Evolutionary conservation across 2,113 vertebrate species (phyloP), one percentile per base, ranked within the genome.

Genomic region (Bothrops jararaca): DNA sequence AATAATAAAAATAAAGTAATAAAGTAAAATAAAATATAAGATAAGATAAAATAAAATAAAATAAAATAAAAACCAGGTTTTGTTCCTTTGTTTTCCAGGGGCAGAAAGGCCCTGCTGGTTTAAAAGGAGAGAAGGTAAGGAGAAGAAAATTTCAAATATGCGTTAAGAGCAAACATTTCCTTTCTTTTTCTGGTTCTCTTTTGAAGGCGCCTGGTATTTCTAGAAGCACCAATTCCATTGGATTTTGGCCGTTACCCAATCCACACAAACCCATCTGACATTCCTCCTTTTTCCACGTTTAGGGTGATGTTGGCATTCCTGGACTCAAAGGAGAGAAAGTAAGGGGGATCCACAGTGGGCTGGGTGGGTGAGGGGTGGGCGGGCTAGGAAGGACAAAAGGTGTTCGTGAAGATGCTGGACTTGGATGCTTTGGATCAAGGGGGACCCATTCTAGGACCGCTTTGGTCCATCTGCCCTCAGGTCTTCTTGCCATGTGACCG

Each of bases 321-420:
- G 98, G 98, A 94, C 86, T 97, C 92, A 98, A 97, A 95, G 98
- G 98, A 96, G 98, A 99, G 88, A 97, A 97, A 95, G 98, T 99
- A 98, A 96, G 97, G 9, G 39, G 2, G 29, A 90, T n/a, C 4
- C 64, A 52, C 86, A 7, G 58, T 86, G 18, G 24, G 58, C 34
- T 87, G 92, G 24, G n/a, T 39, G 69, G 64, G n/a, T 1, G 15
- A n/a, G n/a, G 2, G 10, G 10, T 64, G 1, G 10, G 11, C n/a
- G 26, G 58, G 24, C 58, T 48, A 48, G 45, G 4, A 48, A 48
- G 45, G 45, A 48, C 45, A 48, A 48, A 48, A 48, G 45, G 45
- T 42, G 45, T 48, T 48, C 45, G 3, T 48, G 45, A 48, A 48
- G 45, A 48, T 48, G 45, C 45, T 48, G 45, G 45, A 48, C 45